phyloP scores from a whole-genome alignment of 2,797 vertebrate genomes.

The Channa striata region DNA sequence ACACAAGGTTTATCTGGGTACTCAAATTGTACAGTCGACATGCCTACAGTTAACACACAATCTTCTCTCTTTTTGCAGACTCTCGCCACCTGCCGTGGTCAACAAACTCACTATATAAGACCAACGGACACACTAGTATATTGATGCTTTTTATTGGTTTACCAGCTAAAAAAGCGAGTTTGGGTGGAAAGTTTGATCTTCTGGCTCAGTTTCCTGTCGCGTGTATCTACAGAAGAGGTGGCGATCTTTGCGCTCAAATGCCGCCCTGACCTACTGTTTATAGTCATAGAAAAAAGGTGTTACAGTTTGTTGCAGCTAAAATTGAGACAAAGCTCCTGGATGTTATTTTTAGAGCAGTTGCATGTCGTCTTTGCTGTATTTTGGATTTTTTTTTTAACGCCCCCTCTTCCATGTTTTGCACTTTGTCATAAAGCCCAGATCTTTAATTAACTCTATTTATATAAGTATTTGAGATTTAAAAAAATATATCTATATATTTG shows the following conservation, averaged over 20 bases:
- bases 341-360: conserved; percentile 53
- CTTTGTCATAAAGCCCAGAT: conserved; percentile 74
- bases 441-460: conserved; percentile 78
- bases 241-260: conserved; percentile 13
- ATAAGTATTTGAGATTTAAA: conserved; percentile 68
- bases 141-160: conserved; percentile 36
- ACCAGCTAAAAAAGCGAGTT: conserved; percentile 10
- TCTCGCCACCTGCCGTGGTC: conserved; percentile 18
- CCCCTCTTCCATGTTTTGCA: conserved; percentile 65
- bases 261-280: conserved; percentile 37
- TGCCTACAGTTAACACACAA: conserved; percentile 10
- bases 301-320: conserved; percentile 62
- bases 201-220: background rate
- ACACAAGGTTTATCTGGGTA: conserved; percentile 44
- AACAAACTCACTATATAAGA: background rate
- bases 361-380: conserved; percentile 54
- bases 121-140: conserved; percentile 23
- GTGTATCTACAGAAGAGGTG: conserved; percentile 33
- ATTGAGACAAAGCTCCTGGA: conserved; percentile 38
- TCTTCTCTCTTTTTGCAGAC: conserved; percentile 7
- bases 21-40: conserved; percentile 34
- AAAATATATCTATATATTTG: conserved; percentile 69
- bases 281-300: conserved; percentile 45
- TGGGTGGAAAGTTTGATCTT: background rate
- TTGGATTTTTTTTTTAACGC: conserved; percentile 37